Evolutionary conservation across 2,888 invertebrate species (phyloP), one percentile per base, ranked within the genome.

Genomic region (Tyria jacobaeae): DNA sequence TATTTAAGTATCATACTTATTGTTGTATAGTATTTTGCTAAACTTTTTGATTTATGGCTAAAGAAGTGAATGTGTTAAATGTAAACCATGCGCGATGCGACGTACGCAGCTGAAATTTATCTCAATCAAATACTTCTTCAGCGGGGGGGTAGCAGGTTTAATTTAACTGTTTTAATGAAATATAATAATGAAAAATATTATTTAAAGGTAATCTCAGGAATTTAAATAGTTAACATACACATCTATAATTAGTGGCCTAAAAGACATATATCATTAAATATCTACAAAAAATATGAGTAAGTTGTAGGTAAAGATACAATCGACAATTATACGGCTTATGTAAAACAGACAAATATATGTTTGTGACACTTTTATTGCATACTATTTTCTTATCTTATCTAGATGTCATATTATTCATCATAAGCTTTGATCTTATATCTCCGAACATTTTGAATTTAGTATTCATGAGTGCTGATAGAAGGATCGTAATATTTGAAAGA

Each of bases 361-460:
- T 83, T 78, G 81, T 85, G 90, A 89, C 91, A 89, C 81, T 90
- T 93, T 91, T 92, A 92, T 91, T 88, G 86, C 88, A 80, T 82
- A 86, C 87, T 87, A 87, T 83, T 87, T 89, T 91, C 88, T 90
- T 87, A 89, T 90, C 87, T 89, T 87, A 89, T 90, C 87, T 89
- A 86, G 88, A 89, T 90, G 85, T 85, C 88, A 90, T 92, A 89
- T 89, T 83, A n/a, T n/a, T n/a, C n/a, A n/a, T 91, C 87, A 88
- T 84, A 84, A 65, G 78, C 89, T 93, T 93, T 92, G 92, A 92
- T 89, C 89, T 92, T 89, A 83, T 86, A 90, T 91, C 85, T 87
- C 78, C 75, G 76, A 89, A 87, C 84, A 86, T 89, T 91, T 89
- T 90, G 88, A 87, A 88, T 83, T 79, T 86, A 82, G 81, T 84